phyloP scores from a whole-genome alignment of 2,888 invertebrate species.

The Nymphalis c-album region DNA sequence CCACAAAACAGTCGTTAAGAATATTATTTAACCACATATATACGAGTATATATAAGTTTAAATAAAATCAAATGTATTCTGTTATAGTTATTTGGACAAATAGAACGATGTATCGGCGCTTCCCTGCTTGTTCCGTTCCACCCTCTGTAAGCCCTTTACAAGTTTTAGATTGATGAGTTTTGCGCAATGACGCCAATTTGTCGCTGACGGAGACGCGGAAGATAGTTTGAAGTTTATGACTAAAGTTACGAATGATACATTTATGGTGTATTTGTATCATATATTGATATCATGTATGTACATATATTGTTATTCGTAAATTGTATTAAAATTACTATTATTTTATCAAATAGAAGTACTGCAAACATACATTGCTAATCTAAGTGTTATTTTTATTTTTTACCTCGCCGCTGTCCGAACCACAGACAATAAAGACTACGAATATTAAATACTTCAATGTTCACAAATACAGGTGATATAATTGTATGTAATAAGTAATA shows the following conservation, averaged over 20 bases:
- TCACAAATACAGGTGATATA: too few species aligned
- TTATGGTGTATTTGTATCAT: neutral
- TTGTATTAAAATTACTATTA: neutral
- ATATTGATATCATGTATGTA: too few species aligned
- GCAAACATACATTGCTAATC: neutral
- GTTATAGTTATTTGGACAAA: constrained; percentile 35
- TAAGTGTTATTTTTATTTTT: neutral
- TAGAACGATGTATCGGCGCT: constrained; percentile 33
- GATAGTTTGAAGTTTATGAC: constrained; percentile 56
- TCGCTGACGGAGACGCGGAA: constrained; percentile 43
- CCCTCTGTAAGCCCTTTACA: constrained; percentile 32
- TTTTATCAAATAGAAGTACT: neutral
- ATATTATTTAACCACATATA: too few species aligned
- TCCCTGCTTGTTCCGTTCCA: constrained; percentile 28
- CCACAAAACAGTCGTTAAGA: too few species aligned
- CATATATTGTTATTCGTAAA: neutral
- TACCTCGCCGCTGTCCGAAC: neutral
- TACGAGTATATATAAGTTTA: too few species aligned
- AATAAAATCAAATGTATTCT: constrained; percentile 11
- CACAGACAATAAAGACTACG: neutral
- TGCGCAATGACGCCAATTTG: constrained; percentile 49
- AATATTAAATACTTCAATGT: neutral
- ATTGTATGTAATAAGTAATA: too few species aligned
- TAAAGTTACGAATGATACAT: constrained; percentile 26
- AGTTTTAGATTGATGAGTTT: constrained; percentile 64